These are phyloP conservation scores for Formica selysi DNA, from an alignment of 1,140 invertebrate genomes.

Conservation along the genomic window DNA sequence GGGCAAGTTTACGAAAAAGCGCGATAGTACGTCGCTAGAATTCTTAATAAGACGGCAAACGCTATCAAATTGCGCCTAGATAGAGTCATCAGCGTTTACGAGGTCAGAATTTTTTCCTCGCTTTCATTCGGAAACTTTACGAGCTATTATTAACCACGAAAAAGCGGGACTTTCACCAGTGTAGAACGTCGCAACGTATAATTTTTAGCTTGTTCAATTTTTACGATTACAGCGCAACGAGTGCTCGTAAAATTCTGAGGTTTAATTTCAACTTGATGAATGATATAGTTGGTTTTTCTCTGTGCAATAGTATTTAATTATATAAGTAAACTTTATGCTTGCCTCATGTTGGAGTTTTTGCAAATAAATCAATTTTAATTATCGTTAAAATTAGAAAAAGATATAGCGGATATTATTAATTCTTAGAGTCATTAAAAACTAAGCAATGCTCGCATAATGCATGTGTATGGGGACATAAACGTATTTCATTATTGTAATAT, in stretches of 20 bases:
- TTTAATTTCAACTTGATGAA: slow-evolving; percentile 39
- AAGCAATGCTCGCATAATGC: slow-evolving; percentile 14
- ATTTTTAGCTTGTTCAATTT: slow-evolving; percentile 39
- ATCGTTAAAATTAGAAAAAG: background rate
- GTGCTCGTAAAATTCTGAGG: slow-evolving; percentile 3
- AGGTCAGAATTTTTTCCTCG: slow-evolving; percentile 8
- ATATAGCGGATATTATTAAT: background rate
- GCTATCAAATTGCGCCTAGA: slow-evolving; percentile 26
- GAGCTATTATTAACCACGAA: slow-evolving; percentile 29
- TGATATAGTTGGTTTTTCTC: background rate
- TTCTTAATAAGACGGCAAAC: slow-evolving; percentile 50
- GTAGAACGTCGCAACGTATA: background rate
- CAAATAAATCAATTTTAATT: background rate
- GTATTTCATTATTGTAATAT: slow-evolving; percentile 30
- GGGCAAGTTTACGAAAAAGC: background rate
- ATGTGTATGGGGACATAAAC: background rate
- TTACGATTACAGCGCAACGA: slow-evolving; percentile 12
- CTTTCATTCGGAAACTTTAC: background rate
- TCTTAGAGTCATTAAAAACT: slow-evolving; percentile 13
- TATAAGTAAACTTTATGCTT: background rate
- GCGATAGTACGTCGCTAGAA: slow-evolving; percentile 54
- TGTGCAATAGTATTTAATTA: background rate
- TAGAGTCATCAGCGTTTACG: background rate
- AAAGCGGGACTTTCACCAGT: background rate
- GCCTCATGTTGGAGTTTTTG: background rate